A percentile compares a stretch with the other conserved stretches of the same genome.
Conservation (phyloP, 2,888 invertebrate genomes). For the Callimorpha dominula region DNA sequence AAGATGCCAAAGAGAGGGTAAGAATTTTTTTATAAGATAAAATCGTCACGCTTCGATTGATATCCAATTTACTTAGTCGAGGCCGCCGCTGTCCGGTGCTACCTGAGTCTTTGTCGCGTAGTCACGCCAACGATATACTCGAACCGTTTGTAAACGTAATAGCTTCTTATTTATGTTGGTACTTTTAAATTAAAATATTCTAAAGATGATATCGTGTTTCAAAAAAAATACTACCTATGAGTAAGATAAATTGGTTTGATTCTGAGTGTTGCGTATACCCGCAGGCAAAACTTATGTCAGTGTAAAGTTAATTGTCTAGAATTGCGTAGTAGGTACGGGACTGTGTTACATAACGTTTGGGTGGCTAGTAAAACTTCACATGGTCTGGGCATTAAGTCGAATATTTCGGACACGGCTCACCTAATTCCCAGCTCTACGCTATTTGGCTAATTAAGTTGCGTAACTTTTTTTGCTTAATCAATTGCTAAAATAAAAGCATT, state of each 20-base stretch:
- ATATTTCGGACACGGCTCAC: constrained; percentile 31
- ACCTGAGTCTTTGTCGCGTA: constrained; percentile 76
- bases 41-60: constrained; percentile 79
- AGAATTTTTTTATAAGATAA: constrained; percentile 70
- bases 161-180: constrained; percentile 73
- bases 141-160: constrained; percentile 70
- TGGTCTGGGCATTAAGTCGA: constrained; percentile 27
- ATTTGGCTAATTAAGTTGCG: constrained; percentile 34
- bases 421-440: constrained; percentile 22
- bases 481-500: background rate
- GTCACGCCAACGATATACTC: constrained; percentile 68
- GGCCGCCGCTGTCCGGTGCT: constrained; percentile 61
- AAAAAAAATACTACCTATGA: constrained; percentile 61
- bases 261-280: constrained; percentile 43
- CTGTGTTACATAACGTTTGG: constrained; percentile 36
- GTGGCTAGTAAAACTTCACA: constrained; percentile 27
- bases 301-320: constrained; percentile 47
- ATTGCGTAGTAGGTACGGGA: constrained; percentile 35
- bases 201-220: constrained; percentile 55
- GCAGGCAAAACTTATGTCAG: constrained; percentile 44
- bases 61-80: constrained; percentile 80
- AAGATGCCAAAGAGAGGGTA: constrained; percentile 73
- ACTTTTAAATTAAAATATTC: constrained; percentile 79
- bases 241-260: constrained; percentile 68
- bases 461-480: constrained; percentile 7